These are phyloP conservation scores for Drusus annulatus DNA, from an alignment of 1,140 invertebrate species.

Conservation along the genomic window DNA sequence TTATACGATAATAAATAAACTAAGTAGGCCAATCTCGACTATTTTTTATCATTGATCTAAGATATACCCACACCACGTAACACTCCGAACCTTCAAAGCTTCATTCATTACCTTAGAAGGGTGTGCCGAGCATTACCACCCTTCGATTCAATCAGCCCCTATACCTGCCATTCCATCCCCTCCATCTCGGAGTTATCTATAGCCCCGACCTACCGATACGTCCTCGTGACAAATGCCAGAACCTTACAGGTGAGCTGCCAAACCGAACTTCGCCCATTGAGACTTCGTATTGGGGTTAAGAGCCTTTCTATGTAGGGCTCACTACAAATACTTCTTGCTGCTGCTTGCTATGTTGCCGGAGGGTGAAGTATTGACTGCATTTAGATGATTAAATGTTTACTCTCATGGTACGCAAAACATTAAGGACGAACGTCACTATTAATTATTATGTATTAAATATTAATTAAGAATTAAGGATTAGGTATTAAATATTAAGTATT, in stretches of 20 bases:
- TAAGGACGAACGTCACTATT: not conserved
- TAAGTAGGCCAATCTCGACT: not conserved
- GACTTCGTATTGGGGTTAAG: constrained; percentile 22
- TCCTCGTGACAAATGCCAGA: constrained; percentile 43
- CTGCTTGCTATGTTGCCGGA: too few relatives aligned
- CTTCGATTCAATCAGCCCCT: constrained; percentile 46
- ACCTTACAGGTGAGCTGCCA: constrained; percentile 29
- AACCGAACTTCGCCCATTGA: constrained; percentile 36
- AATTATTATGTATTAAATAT: too few relatives aligned
- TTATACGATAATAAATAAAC: too few relatives aligned
- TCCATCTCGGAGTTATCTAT: constrained; percentile 28
- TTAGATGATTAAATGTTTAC: constrained; percentile 12
- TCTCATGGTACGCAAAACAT: not conserved
- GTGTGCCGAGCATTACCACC: constrained; percentile 28
- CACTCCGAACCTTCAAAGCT: constrained; percentile 23
- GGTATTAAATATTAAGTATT: too few relatives aligned
- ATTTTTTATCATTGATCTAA: too few relatives aligned
- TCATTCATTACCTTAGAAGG: constrained; percentile 43
- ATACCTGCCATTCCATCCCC: not conserved
- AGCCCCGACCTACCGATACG: constrained; percentile 36
- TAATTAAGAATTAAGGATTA: too few relatives aligned
- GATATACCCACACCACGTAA: not conserved
- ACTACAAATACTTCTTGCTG: too few relatives aligned
- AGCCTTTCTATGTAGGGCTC: constrained; percentile 24
- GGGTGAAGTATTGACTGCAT: constrained; percentile 10